Conservation (phyloP, 1,140 invertebrate genomes). For the Lithobius niger region DNA sequence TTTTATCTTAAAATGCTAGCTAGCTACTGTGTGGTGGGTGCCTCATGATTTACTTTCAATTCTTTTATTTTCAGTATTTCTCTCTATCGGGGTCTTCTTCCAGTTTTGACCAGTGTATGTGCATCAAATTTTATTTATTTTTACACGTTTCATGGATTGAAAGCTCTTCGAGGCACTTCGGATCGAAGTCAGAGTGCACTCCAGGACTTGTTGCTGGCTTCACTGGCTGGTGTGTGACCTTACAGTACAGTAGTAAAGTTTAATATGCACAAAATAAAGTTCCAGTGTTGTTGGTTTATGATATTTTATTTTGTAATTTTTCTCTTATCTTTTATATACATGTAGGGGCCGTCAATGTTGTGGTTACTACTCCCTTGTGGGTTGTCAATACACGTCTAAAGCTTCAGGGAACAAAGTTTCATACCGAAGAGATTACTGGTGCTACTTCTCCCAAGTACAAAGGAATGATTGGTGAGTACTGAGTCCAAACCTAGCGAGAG, state of each 20-base stretch:
- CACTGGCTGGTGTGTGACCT: constrained; percentile 52
- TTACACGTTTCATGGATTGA: constrained; percentile 74
- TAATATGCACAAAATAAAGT: too few relatives aligned
- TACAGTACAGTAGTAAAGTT: too few relatives aligned
- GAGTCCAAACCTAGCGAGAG: too few relatives aligned
- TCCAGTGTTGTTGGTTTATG: background rate
- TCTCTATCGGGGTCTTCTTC: constrained; percentile 63
- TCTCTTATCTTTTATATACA: constrained; percentile 18
- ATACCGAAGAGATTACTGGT: constrained; percentile 21
- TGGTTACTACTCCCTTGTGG: constrained; percentile 75
- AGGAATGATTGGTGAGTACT: constrained; percentile 37
- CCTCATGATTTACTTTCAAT: too few relatives aligned
- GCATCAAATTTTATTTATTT: constrained; percentile 87
- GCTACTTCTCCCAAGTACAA: constrained; percentile 28
- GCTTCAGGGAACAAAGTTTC: constrained; percentile 42
- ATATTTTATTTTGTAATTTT: background rate
- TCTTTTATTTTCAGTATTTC: constrained; percentile 37
- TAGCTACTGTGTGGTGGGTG: too few relatives aligned
- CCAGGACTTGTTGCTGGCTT: constrained; percentile 61
- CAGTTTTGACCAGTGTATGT: constrained; percentile 66
- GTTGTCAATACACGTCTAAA: constrained; percentile 79
- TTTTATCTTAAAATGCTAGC: too few relatives aligned
- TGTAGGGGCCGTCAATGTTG: constrained; percentile 61
- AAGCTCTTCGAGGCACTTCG: constrained; percentile 37
- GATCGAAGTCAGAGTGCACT: constrained; percentile 41